These are phyloP conservation scores for Tenthredo distinguenda DNA, from an alignment of 2,888 invertebrate genomes.

Conservation along the genomic window DNA sequence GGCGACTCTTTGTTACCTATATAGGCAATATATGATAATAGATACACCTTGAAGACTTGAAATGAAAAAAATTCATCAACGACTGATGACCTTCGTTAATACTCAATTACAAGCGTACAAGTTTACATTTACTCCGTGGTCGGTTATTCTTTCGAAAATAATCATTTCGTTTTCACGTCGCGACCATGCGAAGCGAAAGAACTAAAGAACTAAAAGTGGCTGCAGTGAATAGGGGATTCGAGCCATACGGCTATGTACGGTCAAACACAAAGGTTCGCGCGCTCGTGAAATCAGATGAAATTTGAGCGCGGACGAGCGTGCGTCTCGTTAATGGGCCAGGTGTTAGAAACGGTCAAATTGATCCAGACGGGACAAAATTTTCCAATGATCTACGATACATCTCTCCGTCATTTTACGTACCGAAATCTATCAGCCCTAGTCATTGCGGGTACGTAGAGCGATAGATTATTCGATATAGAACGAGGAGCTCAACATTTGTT, in stretches of 20 bases:
- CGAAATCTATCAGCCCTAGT: not conserved
- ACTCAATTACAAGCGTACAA: conserved; percentile 54
- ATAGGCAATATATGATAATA: not conserved
- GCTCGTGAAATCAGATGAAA: conserved; percentile 52
- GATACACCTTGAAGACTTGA: conserved; percentile 21
- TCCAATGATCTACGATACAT: not conserved
- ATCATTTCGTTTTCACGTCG: conserved; percentile 57
- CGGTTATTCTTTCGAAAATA: conserved; percentile 58
- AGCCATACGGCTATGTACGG: conserved; percentile 40
- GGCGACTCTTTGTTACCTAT: not conserved
- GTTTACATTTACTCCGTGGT: conserved; percentile 60
- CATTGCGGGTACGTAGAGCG: not conserved
- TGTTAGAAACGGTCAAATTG: conserved; percentile 48
- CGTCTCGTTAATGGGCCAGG: conserved; percentile 36
- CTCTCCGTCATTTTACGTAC: not conserved
- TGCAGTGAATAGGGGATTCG: conserved; percentile 50
- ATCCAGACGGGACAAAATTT: conserved; percentile 24
- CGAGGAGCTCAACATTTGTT: not conserved
- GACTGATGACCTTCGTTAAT: conserved; percentile 46
- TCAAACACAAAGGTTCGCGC: conserved; percentile 51
- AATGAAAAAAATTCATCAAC: conserved; percentile 42
- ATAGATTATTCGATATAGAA: not conserved
- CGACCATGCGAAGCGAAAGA: conserved; percentile 54
- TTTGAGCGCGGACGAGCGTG: conserved; percentile 43
- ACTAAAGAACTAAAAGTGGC: conserved; percentile 53